phyloP scores from a whole-genome alignment of 2,797 vertebrate genomes.

The Manis pentadactyla region DNA sequence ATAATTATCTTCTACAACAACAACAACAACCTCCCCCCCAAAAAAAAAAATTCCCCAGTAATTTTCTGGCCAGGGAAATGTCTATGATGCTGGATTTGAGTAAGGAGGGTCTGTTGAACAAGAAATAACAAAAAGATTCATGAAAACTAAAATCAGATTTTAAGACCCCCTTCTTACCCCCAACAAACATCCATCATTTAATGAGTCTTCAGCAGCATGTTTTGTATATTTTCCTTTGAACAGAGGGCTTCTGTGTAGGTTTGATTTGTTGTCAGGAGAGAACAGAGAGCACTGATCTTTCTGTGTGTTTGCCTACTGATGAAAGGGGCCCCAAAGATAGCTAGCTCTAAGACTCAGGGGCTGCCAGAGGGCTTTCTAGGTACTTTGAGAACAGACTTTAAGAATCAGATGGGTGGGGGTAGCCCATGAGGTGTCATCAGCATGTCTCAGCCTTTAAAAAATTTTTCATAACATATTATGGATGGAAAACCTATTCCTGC shows the following conservation, averaged over 20 bases:
- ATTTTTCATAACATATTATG: not conserved
- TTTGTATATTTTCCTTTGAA: conserved; percentile 40
- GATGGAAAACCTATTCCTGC: not conserved
- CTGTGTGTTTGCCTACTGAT: not conserved
- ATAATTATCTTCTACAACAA: conserved; percentile 40
- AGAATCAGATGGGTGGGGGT: not conserved
- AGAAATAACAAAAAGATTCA: conserved; percentile 7
- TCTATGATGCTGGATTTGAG: not conserved
- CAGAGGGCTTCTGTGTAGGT: not conserved
- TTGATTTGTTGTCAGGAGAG: conserved; percentile 41
- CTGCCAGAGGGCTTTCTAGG: conserved; percentile 2
- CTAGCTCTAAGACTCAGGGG: not conserved
- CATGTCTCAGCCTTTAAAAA: not conserved
- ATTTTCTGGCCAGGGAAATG: conserved; percentile 36
- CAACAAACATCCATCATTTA: not conserved
- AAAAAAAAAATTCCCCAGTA: not conserved
- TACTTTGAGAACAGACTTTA: not conserved
- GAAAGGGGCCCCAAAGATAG: not conserved
- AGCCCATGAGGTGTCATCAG: not conserved
- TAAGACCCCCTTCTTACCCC: not conserved
- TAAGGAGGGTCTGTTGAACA: conserved; percentile 18
- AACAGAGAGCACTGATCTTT: not conserved
- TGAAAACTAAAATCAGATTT: conserved; percentile 32
- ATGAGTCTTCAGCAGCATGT: not conserved
- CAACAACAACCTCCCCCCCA: too few species aligned